Evolutionary conservation across 2,888 invertebrate species (phyloP).

Genomic region (Glaucopsyche alexis): DNA sequence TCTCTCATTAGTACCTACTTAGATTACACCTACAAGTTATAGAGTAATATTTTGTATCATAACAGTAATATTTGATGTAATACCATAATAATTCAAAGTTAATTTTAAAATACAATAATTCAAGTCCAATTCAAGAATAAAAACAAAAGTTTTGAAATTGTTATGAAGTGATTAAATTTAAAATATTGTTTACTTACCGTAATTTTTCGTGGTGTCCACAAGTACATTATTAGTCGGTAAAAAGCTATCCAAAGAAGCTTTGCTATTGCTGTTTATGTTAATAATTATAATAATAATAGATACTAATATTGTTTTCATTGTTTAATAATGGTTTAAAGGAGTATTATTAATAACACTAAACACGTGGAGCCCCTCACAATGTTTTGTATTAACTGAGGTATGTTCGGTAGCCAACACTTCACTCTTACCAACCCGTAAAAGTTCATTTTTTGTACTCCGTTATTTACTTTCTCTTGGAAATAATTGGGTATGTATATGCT

Average conservation of each 20-base stretch:
- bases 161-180: not conserved
- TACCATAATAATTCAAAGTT: too few species aligned
- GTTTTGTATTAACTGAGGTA: not conserved
- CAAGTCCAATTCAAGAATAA: too few species aligned
- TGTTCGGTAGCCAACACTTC: not conserved
- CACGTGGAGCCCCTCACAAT: not conserved
- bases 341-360: not conserved
- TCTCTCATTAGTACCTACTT: not conserved
- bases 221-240: slow-evolving; percentile 56
- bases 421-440: slow-evolving; percentile 14
- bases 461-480: not conserved
- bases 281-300: slow-evolving; percentile 57
- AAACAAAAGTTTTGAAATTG: not conserved
- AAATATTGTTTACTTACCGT: slow-evolving; percentile 50
- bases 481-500: not conserved
- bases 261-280: slow-evolving; percentile 66
- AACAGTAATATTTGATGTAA: too few species aligned
- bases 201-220: slow-evolving; percentile 60
- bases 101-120: too few species aligned
- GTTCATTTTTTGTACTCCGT: not conserved
- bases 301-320: slow-evolving; percentile 64
- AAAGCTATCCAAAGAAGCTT: slow-evolving; percentile 68
- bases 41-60: too few species aligned
- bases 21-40: not conserved
- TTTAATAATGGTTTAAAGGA: slow-evolving; percentile 30